These are phyloP conservation scores for Kobus ellipsiprymnus DNA, from an alignment of 2,113 vertebrate species.

Conservation along the genomic window DNA sequence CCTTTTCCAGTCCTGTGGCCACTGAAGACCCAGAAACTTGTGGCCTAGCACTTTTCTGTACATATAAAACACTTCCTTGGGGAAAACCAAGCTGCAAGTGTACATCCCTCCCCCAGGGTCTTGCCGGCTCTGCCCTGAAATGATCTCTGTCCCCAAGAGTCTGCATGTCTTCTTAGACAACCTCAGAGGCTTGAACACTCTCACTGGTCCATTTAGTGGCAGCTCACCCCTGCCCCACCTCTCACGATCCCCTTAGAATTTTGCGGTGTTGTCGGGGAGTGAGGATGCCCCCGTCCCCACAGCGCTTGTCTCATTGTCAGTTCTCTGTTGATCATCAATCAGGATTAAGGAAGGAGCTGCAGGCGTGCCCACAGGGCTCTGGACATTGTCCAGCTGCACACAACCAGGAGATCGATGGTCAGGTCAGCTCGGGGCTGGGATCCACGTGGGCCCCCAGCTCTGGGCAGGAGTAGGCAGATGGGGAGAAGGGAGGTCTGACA, in stretches of 20 bases:
- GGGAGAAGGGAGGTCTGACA: neutral
- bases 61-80: neutral
- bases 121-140: neutral
- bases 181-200: neutral
- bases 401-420: neutral
- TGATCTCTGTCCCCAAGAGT: fast-evolving
- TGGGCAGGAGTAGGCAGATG: fast-evolving
- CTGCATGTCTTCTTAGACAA: fast-evolving
- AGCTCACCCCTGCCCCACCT: neutral
- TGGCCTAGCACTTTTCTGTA: too few species aligned
- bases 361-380: neutral
- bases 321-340: neutral
- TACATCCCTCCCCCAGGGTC: neutral
- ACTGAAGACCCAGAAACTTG: too few species aligned
- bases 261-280: fast-evolving
- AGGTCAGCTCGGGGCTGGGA: neutral
- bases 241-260: neutral
- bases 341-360: neutral
- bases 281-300: fast-evolving
- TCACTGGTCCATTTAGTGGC: fast-evolving
- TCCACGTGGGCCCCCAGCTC: neutral
- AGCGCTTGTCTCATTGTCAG: fast-evolving
- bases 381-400: neutral
- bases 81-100: neutral
- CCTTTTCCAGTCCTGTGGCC: too few species aligned